Percentiles rank a stretch among this genome's conserved stretches.
These are phyloP conservation scores for Tretioscincus oriximinensis DNA, from an alignment of 2,113 vertebrate genomes.

Conservation along the genomic window DNA sequence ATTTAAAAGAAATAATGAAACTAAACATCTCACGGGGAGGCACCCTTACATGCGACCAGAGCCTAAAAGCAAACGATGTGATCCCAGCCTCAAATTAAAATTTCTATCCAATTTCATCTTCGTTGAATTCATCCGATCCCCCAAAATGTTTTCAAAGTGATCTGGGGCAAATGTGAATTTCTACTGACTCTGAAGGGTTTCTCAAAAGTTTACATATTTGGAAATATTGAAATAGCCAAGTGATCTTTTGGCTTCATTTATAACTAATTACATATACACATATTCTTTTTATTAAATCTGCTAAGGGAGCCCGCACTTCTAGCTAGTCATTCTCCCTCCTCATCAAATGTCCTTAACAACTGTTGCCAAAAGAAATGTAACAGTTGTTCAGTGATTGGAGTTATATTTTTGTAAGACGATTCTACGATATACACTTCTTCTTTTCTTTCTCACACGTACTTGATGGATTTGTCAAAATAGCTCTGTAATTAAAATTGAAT, in stretches of 20 bases:
- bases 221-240: background rate
- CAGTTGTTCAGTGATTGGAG: slow-evolving; percentile 15
- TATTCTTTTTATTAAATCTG: slow-evolving; percentile 36
- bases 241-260: background rate
- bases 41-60: no score
- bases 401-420: background rate
- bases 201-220: no score
- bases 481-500: slow-evolving; percentile 40
- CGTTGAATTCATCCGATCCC: no score
- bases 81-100: no score
- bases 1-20: no score
- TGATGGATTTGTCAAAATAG: slow-evolving; percentile 31
- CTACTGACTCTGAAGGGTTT: no score
- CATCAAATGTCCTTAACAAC: slow-evolving; percentile 27
- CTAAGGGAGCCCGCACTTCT: slow-evolving; percentile 28
- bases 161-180: no score
- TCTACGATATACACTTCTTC: slow-evolving; percentile 8
- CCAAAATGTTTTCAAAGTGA: no score
- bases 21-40: no score
- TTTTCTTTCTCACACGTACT: slow-evolving; percentile 31
- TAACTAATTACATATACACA: background rate
- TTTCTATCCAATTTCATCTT: no score
- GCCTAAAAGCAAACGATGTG: no score
- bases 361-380: slow-evolving; percentile 46
- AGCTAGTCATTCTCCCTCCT: slow-evolving; percentile 25